These are phyloP conservation scores for Silurus lanzhouensis DNA, from an alignment of 2,797 vertebrate species.

Conservation along the genomic window DNA sequence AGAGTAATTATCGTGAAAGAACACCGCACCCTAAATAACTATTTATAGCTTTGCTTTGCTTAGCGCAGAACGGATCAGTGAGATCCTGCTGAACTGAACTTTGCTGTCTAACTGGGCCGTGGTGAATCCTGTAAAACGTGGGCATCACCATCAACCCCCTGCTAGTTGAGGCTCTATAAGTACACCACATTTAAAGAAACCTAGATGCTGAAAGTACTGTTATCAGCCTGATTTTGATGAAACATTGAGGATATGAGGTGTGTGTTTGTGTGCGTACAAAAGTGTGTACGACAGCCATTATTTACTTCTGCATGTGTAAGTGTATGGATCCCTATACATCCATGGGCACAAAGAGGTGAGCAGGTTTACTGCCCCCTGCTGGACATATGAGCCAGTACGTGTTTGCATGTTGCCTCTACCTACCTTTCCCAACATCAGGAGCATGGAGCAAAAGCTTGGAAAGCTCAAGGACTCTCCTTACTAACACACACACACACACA, in stretches of 20 bases:
- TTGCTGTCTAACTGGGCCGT: slow-evolving; percentile 2
- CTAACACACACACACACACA: slow-evolving; percentile 28
- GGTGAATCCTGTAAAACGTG: neutral
- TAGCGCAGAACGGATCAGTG: neutral
- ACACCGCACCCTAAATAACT: slow-evolving; percentile 18
- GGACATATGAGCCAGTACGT: slow-evolving; percentile 8
- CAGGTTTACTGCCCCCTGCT: slow-evolving; percentile 31
- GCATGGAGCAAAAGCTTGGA: slow-evolving; percentile 45
- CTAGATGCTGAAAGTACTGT: slow-evolving; percentile 15
- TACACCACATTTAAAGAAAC: slow-evolving; percentile 20
- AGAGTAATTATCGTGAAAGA: neutral
- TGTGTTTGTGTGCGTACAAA: neutral
- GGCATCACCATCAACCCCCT: neutral
- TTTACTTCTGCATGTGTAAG: slow-evolving; percentile 33
- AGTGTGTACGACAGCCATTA: neutral
- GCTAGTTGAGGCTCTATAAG: slow-evolving; percentile 7
- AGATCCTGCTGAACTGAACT: slow-evolving; percentile 13
- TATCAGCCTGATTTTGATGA: slow-evolving; percentile 16
- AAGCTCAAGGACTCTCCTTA: slow-evolving; percentile 9
- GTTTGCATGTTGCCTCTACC: slow-evolving; percentile 38
- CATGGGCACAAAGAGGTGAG: slow-evolving; percentile 24
- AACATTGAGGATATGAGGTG: neutral
- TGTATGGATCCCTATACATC: slow-evolving; percentile 14
- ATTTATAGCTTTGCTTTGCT: slow-evolving; percentile 9
- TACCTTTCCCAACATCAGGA: slow-evolving; percentile 32